Conservation (phyloP, 2,113 vertebrate genomes). For the Hippopotamus amphibius region DNA sequence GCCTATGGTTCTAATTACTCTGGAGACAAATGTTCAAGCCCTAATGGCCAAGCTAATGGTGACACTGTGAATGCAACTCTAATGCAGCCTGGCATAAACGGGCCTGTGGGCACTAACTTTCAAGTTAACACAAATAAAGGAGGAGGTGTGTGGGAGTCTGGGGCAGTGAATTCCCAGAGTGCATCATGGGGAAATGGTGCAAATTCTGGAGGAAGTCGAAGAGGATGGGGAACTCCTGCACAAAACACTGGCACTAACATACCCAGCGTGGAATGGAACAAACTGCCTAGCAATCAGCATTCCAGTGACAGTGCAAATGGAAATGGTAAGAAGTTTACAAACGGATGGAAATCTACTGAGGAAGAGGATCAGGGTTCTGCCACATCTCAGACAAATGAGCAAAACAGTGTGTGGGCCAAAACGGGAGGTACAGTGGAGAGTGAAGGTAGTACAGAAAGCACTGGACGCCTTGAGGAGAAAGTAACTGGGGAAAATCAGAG, state of each 20-base stretch:
- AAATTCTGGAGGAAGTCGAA: conserved; percentile 88
- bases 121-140: conserved; percentile 92
- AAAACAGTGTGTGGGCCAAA: conserved; percentile 90
- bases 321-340: conserved; percentile 92
- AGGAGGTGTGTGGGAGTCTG: conserved; percentile 93
- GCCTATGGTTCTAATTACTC: conserved; percentile 92
- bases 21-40: conserved; percentile 93
- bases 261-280: conserved; percentile 93
- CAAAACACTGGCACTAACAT: conserved; percentile 89
- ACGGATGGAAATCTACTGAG: conserved; percentile 96
- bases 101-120: conserved; percentile 92
- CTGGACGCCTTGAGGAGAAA: conserved; percentile 91
- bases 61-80: conserved; percentile 99
- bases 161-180: conserved; percentile 87
- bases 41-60: conserved; percentile 91
- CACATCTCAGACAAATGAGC: conserved; percentile 84
- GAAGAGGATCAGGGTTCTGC: conserved; percentile 90
- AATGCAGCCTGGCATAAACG: conserved; percentile 92
- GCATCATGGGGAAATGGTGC: conserved; percentile 89
- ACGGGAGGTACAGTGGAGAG: conserved; percentile 89
- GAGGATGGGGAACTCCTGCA: conserved; percentile 92
- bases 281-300: conserved; percentile 92
- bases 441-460: conserved; percentile 93
- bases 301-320: conserved; percentile 88
- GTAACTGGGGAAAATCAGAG: conserved; percentile 85